A percentile compares a stretch with the other conserved stretches of the same genome.
These are phyloP conservation scores for Neotragus moschatus DNA, from an alignment of 2,113 vertebrate genomes.

Conservation along the genomic window DNA sequence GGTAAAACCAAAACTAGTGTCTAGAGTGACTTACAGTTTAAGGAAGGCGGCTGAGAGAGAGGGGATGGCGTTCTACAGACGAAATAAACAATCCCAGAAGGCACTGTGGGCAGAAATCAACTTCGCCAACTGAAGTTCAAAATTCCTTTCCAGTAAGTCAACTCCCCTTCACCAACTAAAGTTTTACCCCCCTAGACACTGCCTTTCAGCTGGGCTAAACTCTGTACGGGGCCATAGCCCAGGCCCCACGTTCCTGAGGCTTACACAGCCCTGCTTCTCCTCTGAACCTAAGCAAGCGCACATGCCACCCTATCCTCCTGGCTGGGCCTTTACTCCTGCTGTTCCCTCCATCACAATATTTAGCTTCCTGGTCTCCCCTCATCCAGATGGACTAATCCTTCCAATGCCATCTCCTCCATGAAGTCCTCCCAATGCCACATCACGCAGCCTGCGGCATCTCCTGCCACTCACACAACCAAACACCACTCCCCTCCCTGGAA, in stretches of 20 bases:
- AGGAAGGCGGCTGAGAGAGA: not conserved
- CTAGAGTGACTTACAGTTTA: not conserved
- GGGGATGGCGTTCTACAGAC: not conserved
- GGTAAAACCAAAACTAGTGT: not conserved
- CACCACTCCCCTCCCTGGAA: not conserved
- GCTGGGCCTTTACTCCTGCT: not conserved
- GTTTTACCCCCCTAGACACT: not conserved
- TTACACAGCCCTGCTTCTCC: not conserved
- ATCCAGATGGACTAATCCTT: not conserved
- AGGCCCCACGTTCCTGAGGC: not conserved
- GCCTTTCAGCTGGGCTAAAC: not conserved
- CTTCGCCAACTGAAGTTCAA: slow-evolving; percentile 29
- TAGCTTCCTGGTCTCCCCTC: not conserved
- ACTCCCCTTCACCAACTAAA: not conserved
- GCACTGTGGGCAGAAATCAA: not conserved
- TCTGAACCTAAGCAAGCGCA: not conserved
- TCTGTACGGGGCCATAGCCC: not conserved
- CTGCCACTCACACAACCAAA: not conserved
- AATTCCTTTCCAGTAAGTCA: not conserved
- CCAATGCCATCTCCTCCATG: not conserved
- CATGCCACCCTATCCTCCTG: not conserved
- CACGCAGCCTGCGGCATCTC: not conserved
- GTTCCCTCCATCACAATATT: not conserved
- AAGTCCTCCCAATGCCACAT: not conserved
- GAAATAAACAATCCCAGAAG: not conserved